Conservation (phyloP, 2,797 vertebrate genomes). For the Poecilia wingei region DNA sequence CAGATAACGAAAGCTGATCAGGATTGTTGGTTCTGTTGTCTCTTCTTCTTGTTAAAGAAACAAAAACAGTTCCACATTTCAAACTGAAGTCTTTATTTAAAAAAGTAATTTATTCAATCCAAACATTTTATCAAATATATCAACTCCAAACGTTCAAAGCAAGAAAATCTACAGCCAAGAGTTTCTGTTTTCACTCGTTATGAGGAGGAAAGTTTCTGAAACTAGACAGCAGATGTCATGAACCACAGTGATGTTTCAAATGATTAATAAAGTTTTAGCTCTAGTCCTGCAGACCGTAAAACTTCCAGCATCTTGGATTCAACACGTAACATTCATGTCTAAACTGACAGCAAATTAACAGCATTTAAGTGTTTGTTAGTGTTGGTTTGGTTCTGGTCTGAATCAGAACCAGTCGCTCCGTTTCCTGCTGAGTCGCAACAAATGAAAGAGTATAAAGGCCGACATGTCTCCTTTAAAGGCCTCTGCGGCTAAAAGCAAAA, state of each 20-base stretch:
- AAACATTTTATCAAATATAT: slow-evolving; percentile 45
- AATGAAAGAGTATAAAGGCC: background rate
- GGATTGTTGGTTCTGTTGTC: too few relatives aligned
- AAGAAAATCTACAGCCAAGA: slow-evolving; percentile 19
- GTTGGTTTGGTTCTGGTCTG: background rate
- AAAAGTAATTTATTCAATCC: slow-evolving; percentile 19
- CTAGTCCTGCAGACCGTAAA: background rate
- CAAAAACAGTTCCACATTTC: background rate
- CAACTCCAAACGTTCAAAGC: slow-evolving; percentile 44
- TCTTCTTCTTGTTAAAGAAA: background rate
- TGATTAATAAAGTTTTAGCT: background rate
- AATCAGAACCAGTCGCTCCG: background rate
- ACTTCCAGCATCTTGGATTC: slow-evolving; percentile 69
- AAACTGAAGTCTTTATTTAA: slow-evolving; percentile 51
- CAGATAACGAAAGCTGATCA: too few relatives aligned
- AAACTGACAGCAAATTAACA: slow-evolving; percentile 2
- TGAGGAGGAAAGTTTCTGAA: background rate
- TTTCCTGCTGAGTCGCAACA: background rate
- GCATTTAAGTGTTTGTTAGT: background rate
- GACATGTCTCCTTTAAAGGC: slow-evolving; percentile 18
- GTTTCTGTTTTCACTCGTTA: background rate
- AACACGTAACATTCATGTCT: slow-evolving; percentile 16
- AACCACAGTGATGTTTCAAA: background rate
- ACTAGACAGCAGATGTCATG: slow-evolving; percentile 22
- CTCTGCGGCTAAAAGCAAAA: slow-evolving; percentile 20